These are phyloP conservation scores for Camelus dromedarius DNA, from an alignment of 2,113 vertebrate species.

Conservation along the genomic window DNA sequence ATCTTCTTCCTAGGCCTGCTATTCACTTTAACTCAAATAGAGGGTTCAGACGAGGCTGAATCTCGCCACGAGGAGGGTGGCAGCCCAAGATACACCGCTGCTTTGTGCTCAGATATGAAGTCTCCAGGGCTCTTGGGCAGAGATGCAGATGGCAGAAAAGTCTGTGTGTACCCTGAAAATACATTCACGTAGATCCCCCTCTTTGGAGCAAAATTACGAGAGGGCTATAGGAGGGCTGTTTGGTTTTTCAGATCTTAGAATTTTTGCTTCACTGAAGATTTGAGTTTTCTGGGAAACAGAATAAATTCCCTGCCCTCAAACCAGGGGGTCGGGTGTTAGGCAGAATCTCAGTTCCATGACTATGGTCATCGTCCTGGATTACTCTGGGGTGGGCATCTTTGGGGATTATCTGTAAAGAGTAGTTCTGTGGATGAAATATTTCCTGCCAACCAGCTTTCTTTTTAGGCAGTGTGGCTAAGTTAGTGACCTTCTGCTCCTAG, in stretches of 20 bases:
- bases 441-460: not conserved
- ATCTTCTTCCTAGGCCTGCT: not conserved
- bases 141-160: not conserved
- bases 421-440: not conserved
- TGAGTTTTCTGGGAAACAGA: slow-evolving; percentile 35
- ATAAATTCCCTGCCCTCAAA: slow-evolving; percentile 22
- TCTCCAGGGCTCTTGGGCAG: not conserved
- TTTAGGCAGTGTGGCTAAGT: not conserved
- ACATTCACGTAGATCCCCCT: not conserved
- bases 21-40: not conserved
- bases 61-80: accelerated
- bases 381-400: not conserved
- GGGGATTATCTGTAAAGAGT: not conserved
- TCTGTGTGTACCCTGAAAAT: slow-evolving; percentile 42
- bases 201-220: not conserved
- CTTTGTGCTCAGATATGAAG: not conserved
- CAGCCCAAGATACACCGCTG: not conserved
- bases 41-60: not conserved
- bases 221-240: not conserved
- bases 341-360: not conserved
- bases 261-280: not conserved
- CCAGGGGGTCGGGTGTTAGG: not conserved
- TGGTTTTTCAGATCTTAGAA: slow-evolving; percentile 14
- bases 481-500: not conserved
- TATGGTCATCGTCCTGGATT: not conserved